Evolutionary conservation across 2,888 invertebrate genomes (phyloP).

Genomic region (Philonicus albiceps): DNA sequence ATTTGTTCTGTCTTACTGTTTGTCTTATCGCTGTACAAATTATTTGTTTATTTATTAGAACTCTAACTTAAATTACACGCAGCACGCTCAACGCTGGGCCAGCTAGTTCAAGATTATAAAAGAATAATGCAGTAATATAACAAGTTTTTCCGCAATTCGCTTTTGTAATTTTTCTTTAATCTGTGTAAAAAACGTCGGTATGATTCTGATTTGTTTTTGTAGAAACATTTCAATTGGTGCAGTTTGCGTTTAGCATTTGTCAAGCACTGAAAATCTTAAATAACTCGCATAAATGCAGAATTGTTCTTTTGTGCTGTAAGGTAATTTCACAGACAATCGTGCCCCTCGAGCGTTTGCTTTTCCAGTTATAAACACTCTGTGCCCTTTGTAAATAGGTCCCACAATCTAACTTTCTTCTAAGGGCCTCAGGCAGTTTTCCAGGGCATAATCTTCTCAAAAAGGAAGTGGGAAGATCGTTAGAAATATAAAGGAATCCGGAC

Average conservation of each 20-base stretch:
- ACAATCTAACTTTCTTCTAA: neutral
- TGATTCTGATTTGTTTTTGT: neutral
- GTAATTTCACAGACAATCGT: neutral
- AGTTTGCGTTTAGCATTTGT: neutral
- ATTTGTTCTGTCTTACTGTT: too few species aligned
- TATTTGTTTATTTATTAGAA: too few species aligned
- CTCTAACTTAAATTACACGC: too few species aligned
- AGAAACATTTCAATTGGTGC: neutral
- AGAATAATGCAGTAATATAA: neutral
- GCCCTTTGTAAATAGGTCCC: neutral
- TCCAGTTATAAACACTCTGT: neutral
- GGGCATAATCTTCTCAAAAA: neutral
- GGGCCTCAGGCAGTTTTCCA: neutral
- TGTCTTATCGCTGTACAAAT: too few species aligned
- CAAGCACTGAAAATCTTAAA: neutral
- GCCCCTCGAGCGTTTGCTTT: neutral
- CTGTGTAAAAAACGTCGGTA: neutral
- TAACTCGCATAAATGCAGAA: neutral
- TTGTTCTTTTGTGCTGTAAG: neutral
- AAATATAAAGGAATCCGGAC: neutral
- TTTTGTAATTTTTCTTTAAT: neutral
- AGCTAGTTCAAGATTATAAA: neutral
- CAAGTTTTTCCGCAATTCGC: neutral
- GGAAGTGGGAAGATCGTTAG: neutral
- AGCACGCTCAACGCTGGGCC: too few species aligned